Percentiles rank a stretch among this genome's conserved stretches.
Conservation (phyloP, 2,113 vertebrate species). For the Cyprinodon brontotheroides region DNA sequence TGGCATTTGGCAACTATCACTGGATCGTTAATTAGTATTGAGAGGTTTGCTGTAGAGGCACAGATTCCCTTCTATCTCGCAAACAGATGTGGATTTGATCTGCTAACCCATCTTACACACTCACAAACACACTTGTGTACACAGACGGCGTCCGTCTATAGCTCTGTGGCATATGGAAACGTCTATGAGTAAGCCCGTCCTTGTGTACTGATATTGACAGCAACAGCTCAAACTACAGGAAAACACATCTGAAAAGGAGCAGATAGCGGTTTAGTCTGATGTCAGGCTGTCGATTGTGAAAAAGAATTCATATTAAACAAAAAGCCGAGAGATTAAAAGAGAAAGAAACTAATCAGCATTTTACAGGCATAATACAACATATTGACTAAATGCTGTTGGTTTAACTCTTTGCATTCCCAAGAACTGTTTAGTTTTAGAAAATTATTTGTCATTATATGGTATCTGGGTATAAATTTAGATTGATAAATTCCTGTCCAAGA, state of each 20-base stretch:
- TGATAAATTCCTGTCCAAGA: too few species aligned
- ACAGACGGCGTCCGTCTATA: constrained; percentile 32
- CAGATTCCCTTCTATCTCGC: constrained; percentile 68
- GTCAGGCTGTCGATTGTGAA: not conserved
- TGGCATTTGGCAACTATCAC: constrained; percentile 75
- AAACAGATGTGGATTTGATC: constrained; percentile 82
- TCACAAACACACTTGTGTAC: constrained; percentile 18
- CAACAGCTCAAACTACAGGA: constrained; percentile 29
- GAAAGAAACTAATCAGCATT: constrained; percentile 1
- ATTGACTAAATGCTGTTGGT: not conserved
- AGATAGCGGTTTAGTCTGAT: constrained; percentile 12
- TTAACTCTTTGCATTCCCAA: too few species aligned
- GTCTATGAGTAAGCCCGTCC: constrained; percentile 41
- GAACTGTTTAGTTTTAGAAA: too few species aligned
- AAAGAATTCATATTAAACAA: constrained; percentile 17
- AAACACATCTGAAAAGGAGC: constrained; percentile 19
- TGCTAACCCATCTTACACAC: constrained; percentile 49
- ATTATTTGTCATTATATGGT: too few species aligned
- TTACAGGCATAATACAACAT: not conserved
- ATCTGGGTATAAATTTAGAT: too few species aligned
- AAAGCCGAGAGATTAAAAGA: constrained; percentile 5
- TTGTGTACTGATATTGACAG: constrained; percentile 47
- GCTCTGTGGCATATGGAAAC: constrained; percentile 59
- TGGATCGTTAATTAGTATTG: constrained; percentile 83
- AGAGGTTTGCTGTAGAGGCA: constrained; percentile 76